Percentiles rank a stretch among this genome's conserved stretches.
phyloP scores from a whole-genome alignment of 2,888 invertebrate genomes.

The Phortica okadai region DNA sequence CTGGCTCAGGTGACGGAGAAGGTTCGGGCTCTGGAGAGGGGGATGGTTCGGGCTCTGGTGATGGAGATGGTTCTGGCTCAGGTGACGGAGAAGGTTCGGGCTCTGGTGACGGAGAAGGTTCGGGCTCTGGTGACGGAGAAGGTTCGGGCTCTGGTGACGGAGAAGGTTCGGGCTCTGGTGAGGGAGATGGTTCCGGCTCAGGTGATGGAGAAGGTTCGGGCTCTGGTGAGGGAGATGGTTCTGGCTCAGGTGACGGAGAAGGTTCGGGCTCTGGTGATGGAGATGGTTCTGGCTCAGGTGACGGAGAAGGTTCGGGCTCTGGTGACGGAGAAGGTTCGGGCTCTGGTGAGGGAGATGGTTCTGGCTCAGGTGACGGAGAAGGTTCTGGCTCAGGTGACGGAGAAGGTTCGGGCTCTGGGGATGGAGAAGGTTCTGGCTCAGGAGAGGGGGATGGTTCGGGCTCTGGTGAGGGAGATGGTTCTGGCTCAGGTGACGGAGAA shows the following conservation, averaged over 20 bases:
- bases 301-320: not conserved
- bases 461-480: not conserved
- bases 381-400: not conserved
- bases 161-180: not conserved
- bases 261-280: constrained; percentile 1
- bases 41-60: not conserved
- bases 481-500: not conserved
- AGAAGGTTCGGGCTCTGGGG: not conserved
- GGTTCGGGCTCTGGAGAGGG: not conserved
- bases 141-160: not conserved
- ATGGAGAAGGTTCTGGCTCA: not conserved
- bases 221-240: not conserved
- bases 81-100: constrained; percentile 1
- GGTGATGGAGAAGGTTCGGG: not conserved
- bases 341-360: not conserved
- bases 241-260: not conserved
- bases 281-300: not conserved
- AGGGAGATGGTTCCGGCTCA: not conserved
- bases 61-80: not conserved
- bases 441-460: not conserved
- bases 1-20: not conserved
- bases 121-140: not conserved
- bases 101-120: not conserved
- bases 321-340: not conserved
- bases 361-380: not conserved